Base-by-base conservation (phyloP, 2,797 vertebrate genomes). In the Sebastes oblongus region DNA sequence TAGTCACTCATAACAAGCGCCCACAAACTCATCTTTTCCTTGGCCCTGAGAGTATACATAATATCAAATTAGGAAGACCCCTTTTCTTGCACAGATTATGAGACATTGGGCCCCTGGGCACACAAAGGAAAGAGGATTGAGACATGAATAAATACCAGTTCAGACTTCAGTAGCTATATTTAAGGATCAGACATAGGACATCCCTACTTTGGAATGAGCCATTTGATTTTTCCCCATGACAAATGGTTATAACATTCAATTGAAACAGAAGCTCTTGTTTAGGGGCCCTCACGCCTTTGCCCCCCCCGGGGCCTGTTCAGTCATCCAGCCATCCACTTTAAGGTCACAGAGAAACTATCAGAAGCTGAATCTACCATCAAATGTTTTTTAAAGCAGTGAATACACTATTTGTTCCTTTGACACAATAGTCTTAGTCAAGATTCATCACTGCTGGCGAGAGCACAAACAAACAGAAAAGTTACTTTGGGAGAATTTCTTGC, bases 381-480 rank as follows among this genome's bases (percentile, higher is more conserved):
- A 22, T 11, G 12, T 34, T 73, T 65, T 54, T 61, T 6, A 39
- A 69, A 64, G 55, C 34, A 20, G 34, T 83, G 76, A 85, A 81
- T 50, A 27, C 25, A 18, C 24, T 1, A 8, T 52, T 79, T 86
- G 71, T 83, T 84, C 8, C 8, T 22, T 55, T 66, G n/a, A 72
- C 59, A 84, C 73, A 82, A 61, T 3, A 30, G 71, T 56, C 30
- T 1, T 14, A 75, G 72, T 80, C 69, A 66, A 64, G 46, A 77
- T 60, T 62, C 27, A 71, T 64, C 59, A 42, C 75, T 68, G 78
- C 7, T 82, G 75, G 64, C 70, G 55, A 64, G 29, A 72, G 54
- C 18, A 68, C 56, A 77, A 84, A 76, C 64, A 70, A 61, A 73
- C 67, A 79, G 36, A 73, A 70, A 72, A 58, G 62, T 66, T 56